Base-by-base conservation (phyloP, 1,140 invertebrate genomes). In the Colletes gigas region DNA sequence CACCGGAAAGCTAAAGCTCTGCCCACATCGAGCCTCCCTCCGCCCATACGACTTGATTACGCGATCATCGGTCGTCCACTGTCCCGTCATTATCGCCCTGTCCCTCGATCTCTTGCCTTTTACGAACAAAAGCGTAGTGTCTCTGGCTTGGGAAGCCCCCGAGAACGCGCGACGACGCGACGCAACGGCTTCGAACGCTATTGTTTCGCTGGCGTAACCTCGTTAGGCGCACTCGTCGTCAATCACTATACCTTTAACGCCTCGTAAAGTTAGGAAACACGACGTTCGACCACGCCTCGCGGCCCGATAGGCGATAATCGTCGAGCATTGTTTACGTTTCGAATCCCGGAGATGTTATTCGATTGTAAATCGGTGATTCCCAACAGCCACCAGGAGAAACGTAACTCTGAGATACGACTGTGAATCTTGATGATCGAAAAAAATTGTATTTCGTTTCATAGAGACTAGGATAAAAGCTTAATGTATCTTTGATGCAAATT, bases 181-280 rank as follows among this genome's bases (percentile, higher is more conserved):
- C 65, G 50, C n/a, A 57, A 74, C 54, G 30, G 2, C 71, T 59
- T 81, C 60, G 7, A 60, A 52, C 15, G 57, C 65, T 57, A 74
- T 81, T 75, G 71, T 81, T 66, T 81, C 39, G 50, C n/a, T 47
- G 60, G 21, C 41, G 50, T 82, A 71, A 82, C 50, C 73, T 84
- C 76, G 73, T 83, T 72, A 60, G 68, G 44, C 54, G 73, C 54
- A 7, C 81, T 62, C 70, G 30, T 52, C 70, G 82, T 82, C 66
- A 75, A 68, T 84, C 83, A 83, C 17, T 50, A 30, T 60, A 54
- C 44, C 74, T 82, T 82, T 84, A 84, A 78, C 83, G 75, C 75
- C 81, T 83, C 75, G 81, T 84, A 84, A 84, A 84, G 57, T n/a
- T 50, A 14, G 72, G 82, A 83, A 78, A 82, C 69, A 19, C 44